Conservation (phyloP, 2,797 vertebrate species). For the Schizothorax lantsangensis region DNA sequence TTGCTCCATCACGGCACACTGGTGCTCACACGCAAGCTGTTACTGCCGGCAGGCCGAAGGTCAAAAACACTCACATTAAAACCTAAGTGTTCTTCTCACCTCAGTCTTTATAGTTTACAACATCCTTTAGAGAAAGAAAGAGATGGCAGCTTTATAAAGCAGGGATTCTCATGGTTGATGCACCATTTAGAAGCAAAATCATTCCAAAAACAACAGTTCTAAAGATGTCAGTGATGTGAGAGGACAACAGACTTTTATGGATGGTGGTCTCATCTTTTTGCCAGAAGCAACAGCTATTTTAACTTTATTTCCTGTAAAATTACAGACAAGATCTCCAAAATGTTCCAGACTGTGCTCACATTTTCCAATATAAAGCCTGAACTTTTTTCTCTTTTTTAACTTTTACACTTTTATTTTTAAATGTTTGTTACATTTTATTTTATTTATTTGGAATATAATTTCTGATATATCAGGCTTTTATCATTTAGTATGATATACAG, state of each 20-base stretch:
- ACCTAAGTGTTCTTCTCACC: slow-evolving; percentile 50
- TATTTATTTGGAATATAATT: neutral
- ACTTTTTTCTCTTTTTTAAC: no score
- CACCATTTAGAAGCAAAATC: neutral
- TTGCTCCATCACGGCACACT: slow-evolving; percentile 40
- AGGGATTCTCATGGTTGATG: no score
- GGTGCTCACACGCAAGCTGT: slow-evolving; percentile 38
- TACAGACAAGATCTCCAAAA: neutral
- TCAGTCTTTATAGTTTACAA: slow-evolving; percentile 48
- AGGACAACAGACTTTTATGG: neutral
- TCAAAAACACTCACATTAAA: slow-evolving; percentile 50
- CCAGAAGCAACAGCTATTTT: neutral
- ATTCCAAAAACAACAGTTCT: neutral
- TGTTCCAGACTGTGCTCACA: neutral
- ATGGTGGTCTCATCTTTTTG: neutral
- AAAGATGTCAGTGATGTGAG: neutral
- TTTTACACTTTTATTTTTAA: neutral
- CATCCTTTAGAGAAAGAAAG: neutral
- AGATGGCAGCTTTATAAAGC: slow-evolving; percentile 6
- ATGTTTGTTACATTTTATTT: no score
- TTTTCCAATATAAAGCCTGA: neutral
- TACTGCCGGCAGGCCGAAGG: slow-evolving; percentile 48
- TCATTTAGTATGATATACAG: neutral
- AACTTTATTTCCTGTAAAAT: neutral
- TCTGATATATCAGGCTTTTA: neutral